Base-by-base conservation (phyloP, 1,140 invertebrate genomes). In the Heterodera schachtii region DNA sequence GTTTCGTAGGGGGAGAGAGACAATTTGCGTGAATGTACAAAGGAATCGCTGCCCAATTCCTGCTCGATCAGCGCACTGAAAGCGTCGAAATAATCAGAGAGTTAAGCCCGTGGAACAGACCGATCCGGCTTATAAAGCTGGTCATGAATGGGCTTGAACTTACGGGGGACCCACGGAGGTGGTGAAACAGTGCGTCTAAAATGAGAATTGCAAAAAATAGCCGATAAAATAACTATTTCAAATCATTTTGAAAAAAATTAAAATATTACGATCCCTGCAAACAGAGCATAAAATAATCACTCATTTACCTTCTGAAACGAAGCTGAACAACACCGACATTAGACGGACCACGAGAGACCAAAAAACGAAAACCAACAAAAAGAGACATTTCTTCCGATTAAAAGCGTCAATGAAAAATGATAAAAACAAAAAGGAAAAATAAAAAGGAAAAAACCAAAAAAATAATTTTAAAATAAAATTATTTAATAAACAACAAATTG, bases 141-240 rank as follows among this genome's bases (percentile, higher is more conserved):
- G 3, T 43, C 57, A 75, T 47, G 64, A 19, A 85, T 21, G 3
- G 46, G 41, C 3, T 69, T 13, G 16, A 81, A 75, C 66, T 74
- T 84, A n/a, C 5, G 3, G 7, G 79, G 60, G 31, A 85, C 47
- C 84, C 83, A 81, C 4, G 83, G 83, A 46, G 83, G 73, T 2
- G 84, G 84, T 6, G 67, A 60, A 47, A 79, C 11, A 19, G 77
- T 69, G 3, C 79, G 60, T 49, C 82, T 70, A 9, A n/a, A n/a
- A n/a, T n/a, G n/a, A n/a, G n/a, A n/a, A n/a, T n/a, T n/a, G n/a
- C n/a, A n/a, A n/a, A n/a, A n/a, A n/a, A n/a, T n/a, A n/a, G n/a
- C n/a, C n/a, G n/a, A n/a, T n/a, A n/a, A n/a, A n/a, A n/a, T n/a
- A n/a, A n/a, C n/a, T n/a, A n/a, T n/a, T n/a, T n/a, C n/a, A n/a